A percentile compares a stretch with the other conserved stretches of the same genome.
phyloP scores from a whole-genome alignment of 37 sponge, comb jelly and placozoan species.

The Spongia lamella region DNA sequence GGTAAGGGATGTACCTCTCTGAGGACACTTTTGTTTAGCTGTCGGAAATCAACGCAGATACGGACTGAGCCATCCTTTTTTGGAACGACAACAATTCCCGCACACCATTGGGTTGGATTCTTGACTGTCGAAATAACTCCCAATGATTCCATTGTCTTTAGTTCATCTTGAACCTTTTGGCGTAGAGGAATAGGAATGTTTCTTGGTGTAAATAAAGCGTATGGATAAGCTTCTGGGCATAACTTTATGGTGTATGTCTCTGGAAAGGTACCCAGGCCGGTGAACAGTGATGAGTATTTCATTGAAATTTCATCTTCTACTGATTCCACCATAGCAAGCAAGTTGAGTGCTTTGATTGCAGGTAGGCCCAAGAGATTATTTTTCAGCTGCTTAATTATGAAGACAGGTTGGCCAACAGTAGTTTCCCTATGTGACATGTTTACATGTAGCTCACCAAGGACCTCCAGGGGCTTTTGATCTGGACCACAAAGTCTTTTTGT shows the following conservation, averaged over 20 bases:
- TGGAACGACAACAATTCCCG: too few species aligned
- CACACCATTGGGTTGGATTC: too few species aligned
- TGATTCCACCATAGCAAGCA: conserved; percentile 11
- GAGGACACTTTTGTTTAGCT: too few species aligned
- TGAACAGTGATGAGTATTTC: conserved; percentile 14
- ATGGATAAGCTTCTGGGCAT: background rate
- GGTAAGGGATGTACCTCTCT: too few species aligned
- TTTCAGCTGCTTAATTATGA: conserved; percentile 13
- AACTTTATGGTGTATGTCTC: background rate
- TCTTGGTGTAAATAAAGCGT: background rate
- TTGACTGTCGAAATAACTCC: conserved; percentile 2
- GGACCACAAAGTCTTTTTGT: conserved; percentile 14
- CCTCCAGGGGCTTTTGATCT: conserved; percentile 5
- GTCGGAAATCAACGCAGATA: too few species aligned
- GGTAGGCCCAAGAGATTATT: conserved; percentile 12
- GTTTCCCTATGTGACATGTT: conserved; percentile 7
- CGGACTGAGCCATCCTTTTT: too few species aligned
- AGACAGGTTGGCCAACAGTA: conserved; percentile 2
- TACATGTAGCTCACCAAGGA: conserved; percentile 10
- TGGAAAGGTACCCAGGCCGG: background rate
- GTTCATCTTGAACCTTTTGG: background rate
- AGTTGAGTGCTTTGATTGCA: conserved; percentile 10
- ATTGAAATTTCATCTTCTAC: background rate
- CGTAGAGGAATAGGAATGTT: background rate
- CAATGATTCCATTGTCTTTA: background rate